Evolutionary conservation across 1,140 invertebrate species (phyloP).

Genomic region (Drosophila trapezifrons): DNA sequence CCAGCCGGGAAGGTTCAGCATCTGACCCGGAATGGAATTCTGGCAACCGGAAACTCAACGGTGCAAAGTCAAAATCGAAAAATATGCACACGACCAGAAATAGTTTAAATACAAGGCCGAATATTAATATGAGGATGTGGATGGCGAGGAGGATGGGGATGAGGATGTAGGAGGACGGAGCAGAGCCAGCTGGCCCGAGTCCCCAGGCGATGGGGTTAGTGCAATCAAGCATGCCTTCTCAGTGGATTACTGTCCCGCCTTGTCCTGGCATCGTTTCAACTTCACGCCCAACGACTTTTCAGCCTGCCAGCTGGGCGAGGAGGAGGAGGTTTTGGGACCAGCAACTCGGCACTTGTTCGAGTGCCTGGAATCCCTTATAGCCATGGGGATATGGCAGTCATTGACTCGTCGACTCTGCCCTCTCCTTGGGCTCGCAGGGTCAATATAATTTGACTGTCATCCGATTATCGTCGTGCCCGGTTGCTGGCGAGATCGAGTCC

Average conservation of each 20-base stretch:
- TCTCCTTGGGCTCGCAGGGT: neutral
- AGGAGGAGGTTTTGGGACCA: neutral
- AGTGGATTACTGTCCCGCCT: slow-evolving; percentile 57
- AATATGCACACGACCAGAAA: slow-evolving; percentile 59
- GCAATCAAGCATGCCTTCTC: slow-evolving; percentile 72
- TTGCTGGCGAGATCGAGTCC: slow-evolving; percentile 2
- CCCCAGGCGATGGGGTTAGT: slow-evolving; percentile 26
- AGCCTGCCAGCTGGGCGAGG: slow-evolving; percentile 16
- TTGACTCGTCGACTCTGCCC: slow-evolving; percentile 3
- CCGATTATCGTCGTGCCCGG: slow-evolving; percentile 14
- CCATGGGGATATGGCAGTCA: neutral
- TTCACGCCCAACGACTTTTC: slow-evolving; percentile 70
- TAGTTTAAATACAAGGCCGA: slow-evolving; percentile 70
- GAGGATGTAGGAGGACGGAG: neutral
- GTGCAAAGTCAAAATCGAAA: slow-evolving; percentile 65
- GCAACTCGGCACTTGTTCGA: neutral
- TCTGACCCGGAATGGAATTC: slow-evolving; percentile 43
- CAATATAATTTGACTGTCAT: slow-evolving; percentile 49
- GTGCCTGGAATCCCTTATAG: neutral
- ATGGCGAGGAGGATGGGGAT: neutral
- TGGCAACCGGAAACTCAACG: slow-evolving; percentile 55
- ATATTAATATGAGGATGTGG: slow-evolving; percentile 61
- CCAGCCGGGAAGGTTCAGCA: neutral
- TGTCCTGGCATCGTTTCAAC: slow-evolving; percentile 41
- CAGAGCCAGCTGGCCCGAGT: neutral